Base-by-base conservation (phyloP, 1,140 invertebrate species). In the Drosophila malerkotliana region DNA sequence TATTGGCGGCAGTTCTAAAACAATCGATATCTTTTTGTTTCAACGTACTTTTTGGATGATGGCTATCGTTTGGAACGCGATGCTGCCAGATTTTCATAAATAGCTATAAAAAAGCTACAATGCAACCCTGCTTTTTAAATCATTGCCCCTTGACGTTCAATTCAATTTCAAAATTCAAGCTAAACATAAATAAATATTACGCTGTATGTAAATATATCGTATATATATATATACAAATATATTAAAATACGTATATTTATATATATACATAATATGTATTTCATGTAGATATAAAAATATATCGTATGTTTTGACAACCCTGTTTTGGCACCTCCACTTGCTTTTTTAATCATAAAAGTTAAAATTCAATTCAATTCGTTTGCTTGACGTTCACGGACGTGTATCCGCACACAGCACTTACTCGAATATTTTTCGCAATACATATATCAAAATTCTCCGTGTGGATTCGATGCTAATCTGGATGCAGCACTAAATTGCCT, bases 401-500 rank as follows among this genome's bases (percentile, higher is more conserved):
- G 74, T 72, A 67, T 78, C 54, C 82, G 74, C 74, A 75, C 71
- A 68, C 71, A 88, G 69, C 53, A 74, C 55, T 32, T 55, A 75
- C 64, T 87, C 63, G 71, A 79, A 79, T 88, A 78, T 64, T 62
- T 87, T 87, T 87, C 62, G 82, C 82, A 88, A 82, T 82, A 88
- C 61, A 68, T 76, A 55, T 47, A 57, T 76, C 73, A 79, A 82
- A 88, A 87, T 79, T 84, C 77, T 81, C 62, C 71, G 82, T 87
- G 83, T 82, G 80, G 32, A 58, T 78, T 72, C 66, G 75, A 47
- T 21, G 15, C 18, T 21, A 24, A 62, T 75, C 78, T 87, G 66
- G 56, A 87, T 87, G 82, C 82, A 71, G 67, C 55, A 66, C 53
- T 72, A 84, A 87, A 88, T 82, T 82, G 62, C 69, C 64, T 52